A percentile compares a stretch with the other conserved stretches of the same genome.
These are phyloP conservation scores for Drosophila ezoana DNA, from an alignment of 2,888 invertebrate species.

Conservation along the genomic window DNA sequence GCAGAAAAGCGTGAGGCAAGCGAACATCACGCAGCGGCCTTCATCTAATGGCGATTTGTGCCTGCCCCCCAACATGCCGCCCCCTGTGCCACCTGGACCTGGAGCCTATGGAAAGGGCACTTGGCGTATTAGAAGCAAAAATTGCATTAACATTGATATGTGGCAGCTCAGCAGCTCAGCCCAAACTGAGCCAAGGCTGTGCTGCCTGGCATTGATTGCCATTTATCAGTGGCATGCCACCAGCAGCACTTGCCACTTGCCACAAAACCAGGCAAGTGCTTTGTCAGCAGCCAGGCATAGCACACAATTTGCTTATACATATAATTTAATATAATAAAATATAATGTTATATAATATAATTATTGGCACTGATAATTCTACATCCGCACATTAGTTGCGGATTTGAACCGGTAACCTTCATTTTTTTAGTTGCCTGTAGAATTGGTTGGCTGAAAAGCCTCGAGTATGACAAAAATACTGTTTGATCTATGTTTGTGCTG, in stretches of 20 bases:
- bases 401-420: too few relatives aligned
- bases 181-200: conserved; percentile 46
- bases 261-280: neutral
- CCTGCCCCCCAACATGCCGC: neutral
- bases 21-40: conserved; percentile 45
- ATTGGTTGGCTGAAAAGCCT: too few relatives aligned
- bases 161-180: conserved; percentile 17
- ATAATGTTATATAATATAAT: conserved; percentile 1
- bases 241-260: conserved; percentile 4
- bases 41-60: conserved; percentile 41
- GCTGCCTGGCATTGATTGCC: conserved; percentile 18
- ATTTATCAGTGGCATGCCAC: conserved; percentile 3
- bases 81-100: conserved; percentile 7
- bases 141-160: conserved; percentile 57
- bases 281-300: neutral
- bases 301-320: too few relatives aligned
- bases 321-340: conserved; percentile 1
- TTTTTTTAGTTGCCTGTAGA: too few relatives aligned
- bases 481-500: too few relatives aligned
- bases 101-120: neutral
- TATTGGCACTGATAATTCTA: neutral
- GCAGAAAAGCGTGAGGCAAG: conserved; percentile 26
- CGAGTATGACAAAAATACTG: too few relatives aligned
- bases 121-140: conserved; percentile 32
- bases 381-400: too few relatives aligned